Conservation (phyloP, 2,888 invertebrate genomes). For the Saturnia japonica region DNA sequence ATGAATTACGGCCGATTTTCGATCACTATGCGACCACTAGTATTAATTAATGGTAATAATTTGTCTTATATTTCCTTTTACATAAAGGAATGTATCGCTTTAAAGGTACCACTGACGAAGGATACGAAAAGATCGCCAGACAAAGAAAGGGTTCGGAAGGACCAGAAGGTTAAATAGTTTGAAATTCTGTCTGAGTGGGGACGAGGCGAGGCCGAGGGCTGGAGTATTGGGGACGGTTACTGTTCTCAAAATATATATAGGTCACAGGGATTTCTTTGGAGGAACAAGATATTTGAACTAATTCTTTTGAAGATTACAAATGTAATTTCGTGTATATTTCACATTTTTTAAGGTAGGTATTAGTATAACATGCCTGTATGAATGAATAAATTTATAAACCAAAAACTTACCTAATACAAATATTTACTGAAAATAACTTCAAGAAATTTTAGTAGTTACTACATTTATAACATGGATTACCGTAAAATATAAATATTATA, state of each 20-base stretch:
- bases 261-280: conserved; percentile 22
- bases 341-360: neutral
- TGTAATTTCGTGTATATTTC: neutral
- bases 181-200: conserved; percentile 35
- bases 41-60: too few relatives aligned
- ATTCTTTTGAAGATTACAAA: neutral
- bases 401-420: too few relatives aligned
- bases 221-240: conserved; percentile 20
- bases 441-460: too few relatives aligned
- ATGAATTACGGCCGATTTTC: too few relatives aligned
- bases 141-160: conserved; percentile 55
- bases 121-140: conserved; percentile 51
- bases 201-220: conserved; percentile 29
- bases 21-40: too few relatives aligned
- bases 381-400: too few relatives aligned
- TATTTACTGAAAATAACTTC: neutral
- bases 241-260: conserved; percentile 18
- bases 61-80: neutral
- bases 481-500: too few relatives aligned
- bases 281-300: neutral
- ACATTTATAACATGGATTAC: too few relatives aligned
- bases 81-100: conserved; percentile 35
- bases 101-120: conserved; percentile 47
- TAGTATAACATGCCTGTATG: neutral
- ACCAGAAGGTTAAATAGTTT: conserved; percentile 56